Base-by-base conservation (phyloP, 2,113 vertebrate species). In the Monopterus albus region DNA sequence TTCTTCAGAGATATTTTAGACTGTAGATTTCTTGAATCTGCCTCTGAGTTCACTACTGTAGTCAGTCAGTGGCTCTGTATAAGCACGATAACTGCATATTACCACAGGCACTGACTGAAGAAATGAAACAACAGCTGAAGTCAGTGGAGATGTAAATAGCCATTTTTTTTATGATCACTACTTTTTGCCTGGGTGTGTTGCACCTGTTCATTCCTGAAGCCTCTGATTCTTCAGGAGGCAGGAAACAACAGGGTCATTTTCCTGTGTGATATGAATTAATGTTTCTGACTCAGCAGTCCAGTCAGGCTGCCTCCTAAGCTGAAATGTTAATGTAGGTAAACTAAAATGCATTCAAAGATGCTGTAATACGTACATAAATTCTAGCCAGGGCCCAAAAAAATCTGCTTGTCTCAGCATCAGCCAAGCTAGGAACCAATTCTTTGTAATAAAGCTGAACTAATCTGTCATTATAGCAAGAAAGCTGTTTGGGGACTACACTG, bases 131-230 rank as follows among this genome's bases (percentile, higher is more conserved):
- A 52, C 33, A 62, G 49, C 20, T 40, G 14, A 59, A n/a, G 25
- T 52, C 20, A 40, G 17, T 33, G 3, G 50, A 43, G 59, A 60
- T 67, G 25, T 49, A 84, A 82, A 84, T 65, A 84, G 33, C n/a
- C 36, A 26, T 28, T 35, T 79, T n/a, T 78, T 71, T 8, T 47
- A 40, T 15, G 28, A 52, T 55, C 38, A 70, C 23, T 6, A 17
- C 31, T 42, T 76, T 49, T 64, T 51, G 66, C 61, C 45, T 39
- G 68, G n/a, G 59, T 53, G 42, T 64, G 59, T 33, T 53, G 71
- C 79, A 85, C 64, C 55, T 85, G 46, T 75, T 78, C 14, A 43
- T 84, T 75, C 72, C 28, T 53, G 38, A 58, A 26, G 23, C 33
- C n/a, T 59, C 38, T 33, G 8, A 71, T 46, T 66, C 71, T 56